Base-by-base conservation (phyloP, 2,797 vertebrate genomes). In the Lepus oiostolus region DNA sequence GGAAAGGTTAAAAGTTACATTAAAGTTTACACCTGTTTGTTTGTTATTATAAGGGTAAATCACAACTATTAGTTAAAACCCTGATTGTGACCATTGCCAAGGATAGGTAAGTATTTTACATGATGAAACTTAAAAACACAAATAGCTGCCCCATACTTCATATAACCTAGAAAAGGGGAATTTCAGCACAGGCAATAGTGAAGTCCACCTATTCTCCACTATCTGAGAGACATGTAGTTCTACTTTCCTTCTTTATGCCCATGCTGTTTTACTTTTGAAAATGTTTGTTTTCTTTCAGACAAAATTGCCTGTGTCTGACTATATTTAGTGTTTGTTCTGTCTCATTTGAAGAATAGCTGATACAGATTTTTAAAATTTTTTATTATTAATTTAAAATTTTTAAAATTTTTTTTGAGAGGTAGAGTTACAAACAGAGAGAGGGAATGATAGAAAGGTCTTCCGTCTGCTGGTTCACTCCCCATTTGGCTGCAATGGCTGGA, bases 191-290 rank as follows among this genome's bases (percentile, higher is more conserved):
- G 58, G 76, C 76, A 63, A 4, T 75, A n/a, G 63, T 47, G 17
- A 47, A 0, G 11, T 1, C 7, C 30, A 58, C 54, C 54, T 58
- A 63, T 2, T 63, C 12, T 11, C 4, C 22, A 83, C 5, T 84
- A 7, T 14, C 52, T 32, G 26, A 75, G 72, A 52, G 63, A 80
- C 19, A 54, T 1, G 50, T 26, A 30, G 10, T 52, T 58, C 42
- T 86, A 14, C n/a, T 84, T 88, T 65, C 54, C 47, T 81, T 91
- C 26, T 82, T 86, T 68, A 85, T 54, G 38, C 58, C 24, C 6
- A 42, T 52, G 81, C 54, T 85, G n/a, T 82, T 77, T 47, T 54
- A 93, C 47, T 77, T n/a, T 24, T 75, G 79, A 60, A 90, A 93
- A 67, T 35, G 22, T 83, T 74, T 72, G 28, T 68, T 77, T 86